Percentiles rank a stretch among this genome's conserved stretches.
These are phyloP conservation scores for Nymphalis io DNA, from an alignment of 1,140 invertebrate species.

Conservation along the genomic window DNA sequence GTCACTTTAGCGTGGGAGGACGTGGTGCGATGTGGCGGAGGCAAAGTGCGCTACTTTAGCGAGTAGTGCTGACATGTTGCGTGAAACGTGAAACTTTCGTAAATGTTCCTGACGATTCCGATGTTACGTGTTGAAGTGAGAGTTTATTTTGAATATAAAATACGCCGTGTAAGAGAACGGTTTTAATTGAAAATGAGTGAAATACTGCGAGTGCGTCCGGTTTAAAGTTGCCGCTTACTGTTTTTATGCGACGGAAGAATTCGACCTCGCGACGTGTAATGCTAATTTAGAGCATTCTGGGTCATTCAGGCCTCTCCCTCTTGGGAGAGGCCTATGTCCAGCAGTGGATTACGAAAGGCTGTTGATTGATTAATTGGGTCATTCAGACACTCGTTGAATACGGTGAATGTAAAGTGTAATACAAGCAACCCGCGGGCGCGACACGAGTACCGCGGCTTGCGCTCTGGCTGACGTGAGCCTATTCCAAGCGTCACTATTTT, in stretches of 20 bases:
- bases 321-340: too few species aligned
- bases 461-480: constrained; percentile 1
- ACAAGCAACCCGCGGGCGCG: neutral
- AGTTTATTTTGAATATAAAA: neutral
- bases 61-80: constrained; percentile 46
- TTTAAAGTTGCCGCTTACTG: neutral
- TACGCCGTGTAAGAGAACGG: neutral
- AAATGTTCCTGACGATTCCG: constrained; percentile 1
- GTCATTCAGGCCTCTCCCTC: too few species aligned
- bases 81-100: neutral
- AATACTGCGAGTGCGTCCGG: neutral
- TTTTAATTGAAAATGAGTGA: neutral
- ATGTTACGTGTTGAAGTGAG: neutral
- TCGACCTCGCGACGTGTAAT: neutral
- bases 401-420: too few species aligned
- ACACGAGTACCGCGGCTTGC: neutral
- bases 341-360: too few species aligned
- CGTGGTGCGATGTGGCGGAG: constrained; percentile 70
- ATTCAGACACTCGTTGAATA: neutral
- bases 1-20: constrained; percentile 81
- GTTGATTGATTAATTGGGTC: too few species aligned
- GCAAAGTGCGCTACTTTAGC: constrained; percentile 76
- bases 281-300: neutral
- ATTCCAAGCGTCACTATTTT: neutral
- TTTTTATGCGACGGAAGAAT: neutral